These are phyloP conservation scores for Catagonus wagneri DNA, from an alignment of 2,113 vertebrate species.

Conservation along the genomic window DNA sequence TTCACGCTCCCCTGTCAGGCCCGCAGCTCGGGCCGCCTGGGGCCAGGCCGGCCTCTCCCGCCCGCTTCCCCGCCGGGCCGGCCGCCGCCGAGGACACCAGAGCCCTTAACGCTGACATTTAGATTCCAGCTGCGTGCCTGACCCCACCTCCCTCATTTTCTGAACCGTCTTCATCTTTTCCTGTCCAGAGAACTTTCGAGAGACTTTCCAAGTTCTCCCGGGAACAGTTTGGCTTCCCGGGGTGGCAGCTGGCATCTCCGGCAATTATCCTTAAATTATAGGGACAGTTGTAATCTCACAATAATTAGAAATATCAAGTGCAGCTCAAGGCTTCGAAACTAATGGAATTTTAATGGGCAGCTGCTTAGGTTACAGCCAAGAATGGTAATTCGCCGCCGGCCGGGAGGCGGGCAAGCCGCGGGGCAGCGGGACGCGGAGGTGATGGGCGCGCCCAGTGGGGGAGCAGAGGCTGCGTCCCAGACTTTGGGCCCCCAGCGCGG, in stretches of 20 bases:
- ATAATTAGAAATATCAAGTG: constrained; percentile 79
- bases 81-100: background rate
- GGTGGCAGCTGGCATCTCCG: constrained; percentile 73
- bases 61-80: background rate
- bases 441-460: fast-evolving
- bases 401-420: background rate
- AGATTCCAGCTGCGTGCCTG: background rate
- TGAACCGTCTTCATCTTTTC: background rate
- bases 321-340: constrained; percentile 54
- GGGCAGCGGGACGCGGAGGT: fast-evolving
- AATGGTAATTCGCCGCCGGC: background rate
- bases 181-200: constrained; percentile 62
- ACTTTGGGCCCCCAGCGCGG: background rate
- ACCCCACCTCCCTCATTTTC: background rate
- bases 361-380: constrained; percentile 72
- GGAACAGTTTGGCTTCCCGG: constrained; percentile 20
- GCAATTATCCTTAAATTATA: constrained; percentile 80
- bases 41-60: too few species aligned
- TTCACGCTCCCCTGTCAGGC: too few species aligned
- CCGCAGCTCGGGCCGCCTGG: background rate
- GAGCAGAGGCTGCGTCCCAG: background rate
- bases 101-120: background rate
- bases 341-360: constrained; percentile 82
- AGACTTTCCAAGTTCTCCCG: constrained; percentile 52
- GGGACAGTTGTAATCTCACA: constrained; percentile 78